Conservation (phyloP, 2,888 invertebrate genomes). For the Lamellibrachia satsuma region DNA sequence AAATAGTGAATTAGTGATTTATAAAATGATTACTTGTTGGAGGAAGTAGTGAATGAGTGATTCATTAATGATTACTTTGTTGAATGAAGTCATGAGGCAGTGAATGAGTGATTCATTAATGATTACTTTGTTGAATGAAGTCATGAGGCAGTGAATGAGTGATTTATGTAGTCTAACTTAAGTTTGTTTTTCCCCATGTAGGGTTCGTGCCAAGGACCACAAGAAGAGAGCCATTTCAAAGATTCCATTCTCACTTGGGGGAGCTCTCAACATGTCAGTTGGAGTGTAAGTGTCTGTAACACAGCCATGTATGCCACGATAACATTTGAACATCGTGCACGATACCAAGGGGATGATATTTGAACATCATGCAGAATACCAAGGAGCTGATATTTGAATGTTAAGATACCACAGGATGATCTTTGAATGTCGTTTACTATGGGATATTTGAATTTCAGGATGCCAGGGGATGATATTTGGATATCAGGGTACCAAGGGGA, state of each 20-base stretch:
- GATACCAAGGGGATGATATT: background rate
- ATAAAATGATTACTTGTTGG: background rate
- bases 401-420: background rate
- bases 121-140: background rate
- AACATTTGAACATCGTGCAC: background rate
- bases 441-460: background rate
- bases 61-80: background rate
- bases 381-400: background rate
- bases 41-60: background rate
- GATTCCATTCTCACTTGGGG: constrained; percentile 72
- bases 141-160: background rate
- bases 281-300: constrained; percentile 69
- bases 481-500: too few relatives aligned
- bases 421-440: background rate
- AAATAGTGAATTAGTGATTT: background rate
- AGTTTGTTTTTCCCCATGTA: constrained; percentile 47
- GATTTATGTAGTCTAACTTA: background rate
- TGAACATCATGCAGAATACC: background rate
- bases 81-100: background rate
- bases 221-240: constrained; percentile 73
- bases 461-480: background rate
- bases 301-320: background rate
- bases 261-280: constrained; percentile 71
- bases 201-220: constrained; percentile 74
- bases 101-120: background rate